phyloP scores from a whole-genome alignment of 2,888 invertebrate species.

The Drosophila barbarae region DNA sequence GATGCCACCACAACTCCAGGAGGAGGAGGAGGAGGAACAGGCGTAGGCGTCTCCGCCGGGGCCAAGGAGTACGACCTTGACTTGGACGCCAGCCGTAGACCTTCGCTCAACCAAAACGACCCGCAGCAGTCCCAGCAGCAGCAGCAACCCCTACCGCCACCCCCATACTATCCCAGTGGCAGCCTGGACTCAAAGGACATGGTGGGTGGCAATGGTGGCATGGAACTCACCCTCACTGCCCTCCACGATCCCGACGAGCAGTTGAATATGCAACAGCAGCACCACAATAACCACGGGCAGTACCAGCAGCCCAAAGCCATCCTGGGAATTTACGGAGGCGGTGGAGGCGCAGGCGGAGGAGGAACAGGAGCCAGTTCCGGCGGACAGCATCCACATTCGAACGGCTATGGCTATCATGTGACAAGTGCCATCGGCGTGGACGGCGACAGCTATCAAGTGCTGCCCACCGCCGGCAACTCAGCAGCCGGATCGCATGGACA shows the following conservation, averaged over 20 bases:
- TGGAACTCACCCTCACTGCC: slow-evolving; percentile 74
- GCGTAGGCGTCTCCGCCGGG: slow-evolving; percentile 1
- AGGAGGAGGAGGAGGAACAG: neutral
- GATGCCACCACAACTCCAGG: slow-evolving; percentile 33
- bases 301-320: slow-evolving; percentile 54
- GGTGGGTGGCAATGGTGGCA: slow-evolving; percentile 61
- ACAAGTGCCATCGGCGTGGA: slow-evolving; percentile 77
- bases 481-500: slow-evolving; percentile 47
- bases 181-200: slow-evolving; percentile 74
- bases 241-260: slow-evolving; percentile 74
- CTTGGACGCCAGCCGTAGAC: slow-evolving; percentile 49
- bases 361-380: slow-evolving; percentile 5
- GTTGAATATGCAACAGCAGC: slow-evolving; percentile 65
- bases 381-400: slow-evolving; percentile 50
- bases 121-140: slow-evolving; percentile 42
- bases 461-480: slow-evolving; percentile 63
- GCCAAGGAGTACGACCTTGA: slow-evolving; percentile 73
- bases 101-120: slow-evolving; percentile 55
- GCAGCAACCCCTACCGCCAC: slow-evolving; percentile 60
- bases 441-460: slow-evolving; percentile 77
- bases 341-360: slow-evolving; percentile 22
- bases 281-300: slow-evolving; percentile 48
- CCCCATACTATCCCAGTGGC: slow-evolving; percentile 72
- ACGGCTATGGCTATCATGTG: slow-evolving; percentile 78
- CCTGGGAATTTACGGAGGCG: slow-evolving; percentile 51